Conservation (phyloP, 1,140 invertebrate genomes). For the Solenopsis fugax region DNA sequence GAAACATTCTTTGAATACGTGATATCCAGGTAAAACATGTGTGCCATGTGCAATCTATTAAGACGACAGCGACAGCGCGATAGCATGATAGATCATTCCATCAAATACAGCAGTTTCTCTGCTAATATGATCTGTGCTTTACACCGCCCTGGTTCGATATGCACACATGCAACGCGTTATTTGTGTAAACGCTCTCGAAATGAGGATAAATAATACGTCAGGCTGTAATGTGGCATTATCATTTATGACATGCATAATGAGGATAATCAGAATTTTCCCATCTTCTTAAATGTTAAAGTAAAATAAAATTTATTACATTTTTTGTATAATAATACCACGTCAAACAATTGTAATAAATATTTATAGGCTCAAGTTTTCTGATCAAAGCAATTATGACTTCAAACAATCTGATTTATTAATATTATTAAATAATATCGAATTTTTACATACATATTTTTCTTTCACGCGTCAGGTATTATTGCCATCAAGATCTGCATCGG, state of each 20-base stretch:
- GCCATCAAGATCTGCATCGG: background rate
- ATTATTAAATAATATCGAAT: background rate
- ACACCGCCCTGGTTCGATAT: background rate
- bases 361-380: background rate
- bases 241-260: conserved; percentile 16
- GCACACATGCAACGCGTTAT: background rate
- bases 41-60: conserved; percentile 32
- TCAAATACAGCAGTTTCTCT: conserved; percentile 41
- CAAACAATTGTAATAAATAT: background rate
- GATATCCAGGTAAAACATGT: conserved; percentile 2
- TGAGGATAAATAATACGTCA: conserved; percentile 9
- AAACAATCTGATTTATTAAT: background rate
- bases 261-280: background rate
- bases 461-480: background rate
- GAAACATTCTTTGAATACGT: conserved; percentile 25
- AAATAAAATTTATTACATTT: conserved; percentile 20
- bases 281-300: background rate
- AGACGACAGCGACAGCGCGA: conserved; percentile 16
- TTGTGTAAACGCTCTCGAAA: conserved; percentile 27
- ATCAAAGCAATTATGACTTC: background rate
- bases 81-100: conserved; percentile 37
- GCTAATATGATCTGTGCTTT: conserved; percentile 47
- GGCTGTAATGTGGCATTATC: background rate
- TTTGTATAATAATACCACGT: background rate
- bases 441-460: background rate